Evolutionary conservation across 1,140 invertebrate genomes (phyloP).

Genomic region (Eciton burchellii): DNA sequence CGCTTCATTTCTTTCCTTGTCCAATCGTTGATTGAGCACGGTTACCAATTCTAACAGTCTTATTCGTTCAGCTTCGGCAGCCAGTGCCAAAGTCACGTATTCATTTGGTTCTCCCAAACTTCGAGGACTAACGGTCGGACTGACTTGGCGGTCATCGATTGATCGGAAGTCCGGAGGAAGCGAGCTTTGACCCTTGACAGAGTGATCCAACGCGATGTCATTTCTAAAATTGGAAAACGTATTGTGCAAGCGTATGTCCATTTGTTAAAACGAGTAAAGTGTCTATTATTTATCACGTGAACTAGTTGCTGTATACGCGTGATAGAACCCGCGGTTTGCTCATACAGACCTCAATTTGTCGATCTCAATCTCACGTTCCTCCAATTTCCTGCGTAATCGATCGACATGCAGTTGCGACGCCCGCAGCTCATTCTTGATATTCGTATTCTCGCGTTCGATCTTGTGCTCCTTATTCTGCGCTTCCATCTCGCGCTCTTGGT

Average conservation of each 20-base stretch:
- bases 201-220: constrained; percentile 8
- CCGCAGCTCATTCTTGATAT: constrained; percentile 75
- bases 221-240: constrained; percentile 29
- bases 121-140: constrained; percentile 38
- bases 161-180: not conserved
- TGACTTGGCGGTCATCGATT: not conserved
- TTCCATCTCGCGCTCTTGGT: constrained; percentile 70
- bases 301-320: not conserved
- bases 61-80: constrained; percentile 86
- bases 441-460: constrained; percentile 67
- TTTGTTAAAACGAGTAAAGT: not conserved
- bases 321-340: not conserved
- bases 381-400: constrained; percentile 69
- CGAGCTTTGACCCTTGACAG: not conserved
- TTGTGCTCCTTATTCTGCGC: constrained; percentile 69
- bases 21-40: constrained; percentile 84
- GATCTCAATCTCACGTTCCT: constrained; percentile 78
- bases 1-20: constrained; percentile 83
- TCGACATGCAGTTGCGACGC: constrained; percentile 69
- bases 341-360: constrained; percentile 71
- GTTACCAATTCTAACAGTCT: constrained; percentile 85
- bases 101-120: constrained; percentile 76
- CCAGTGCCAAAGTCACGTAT: constrained; percentile 81
- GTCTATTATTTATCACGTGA: not conserved
- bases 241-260: not conserved